Evolutionary conservation across 2,888 invertebrate genomes (phyloP), one percentile per base, ranked within the genome.

Genomic region (Cerastis rubricosa): DNA sequence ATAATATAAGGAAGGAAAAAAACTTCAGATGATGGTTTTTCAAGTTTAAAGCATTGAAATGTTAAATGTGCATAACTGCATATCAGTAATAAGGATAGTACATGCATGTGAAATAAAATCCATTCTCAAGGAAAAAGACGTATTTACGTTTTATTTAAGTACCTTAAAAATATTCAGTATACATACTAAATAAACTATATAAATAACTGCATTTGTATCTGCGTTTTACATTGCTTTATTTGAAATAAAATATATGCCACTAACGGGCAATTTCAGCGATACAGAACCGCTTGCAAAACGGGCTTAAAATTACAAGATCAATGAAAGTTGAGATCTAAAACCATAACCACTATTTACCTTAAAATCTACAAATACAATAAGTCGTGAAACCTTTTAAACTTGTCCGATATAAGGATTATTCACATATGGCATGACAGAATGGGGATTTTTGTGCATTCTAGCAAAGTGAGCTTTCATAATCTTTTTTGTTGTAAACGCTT

Each of bases 401-500:
- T 93, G 91, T n/a, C 86, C 90, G 0, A 88, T 85, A 83, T 93
- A 95, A 22, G 90, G 81, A 76, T 92, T 90, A 4, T 94, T 61
- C 19, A 61, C 93, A 68, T 92, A 94, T 3, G 89, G 84, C 82
- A 93, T 84, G 8, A 91, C 83, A 3, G 89, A 87, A 25, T 91
- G 91, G 0, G 87, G 81, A 65, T 79, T 87, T 71, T 94, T 95
- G 76, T 96, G 96, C 93, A 96, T 95, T n/a, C 96, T 89, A 3
- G 91, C 89, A 25, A 93, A 94, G 90, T 96, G 96, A 0, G 96
- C 95, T 22, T 90, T 89, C 96, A 96, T 95, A 3, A 96, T 96
- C 84, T 96, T 96, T 81, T 94, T 94, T 2, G 96, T 96, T 0
- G 95, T 94, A 69, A 96, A 96, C 0, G 95, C 94, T 71, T 96